A percentile compares a stretch with the other conserved stretches of the same genome.
Conservation (phyloP, 2,888 invertebrate genomes). For the Tiliacea aurago region DNA sequence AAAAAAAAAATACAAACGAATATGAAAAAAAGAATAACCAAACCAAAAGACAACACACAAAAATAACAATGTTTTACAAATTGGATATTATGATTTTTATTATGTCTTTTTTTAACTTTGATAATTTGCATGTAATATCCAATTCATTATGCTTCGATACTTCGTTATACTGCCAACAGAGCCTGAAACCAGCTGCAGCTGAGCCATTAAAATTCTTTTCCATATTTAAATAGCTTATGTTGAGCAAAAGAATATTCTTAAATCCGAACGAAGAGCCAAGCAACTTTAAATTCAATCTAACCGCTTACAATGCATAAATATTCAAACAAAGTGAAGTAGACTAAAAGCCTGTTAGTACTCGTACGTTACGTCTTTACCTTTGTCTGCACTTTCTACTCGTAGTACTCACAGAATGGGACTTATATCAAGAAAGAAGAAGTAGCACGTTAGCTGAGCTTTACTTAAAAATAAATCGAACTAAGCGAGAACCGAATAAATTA, state of each 20-base stretch:
- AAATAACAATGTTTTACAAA: too few species aligned
- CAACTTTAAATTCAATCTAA: conserved; percentile 37
- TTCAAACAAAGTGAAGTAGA: conserved; percentile 22
- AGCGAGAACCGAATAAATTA: background rate
- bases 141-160: too few species aligned
- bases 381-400: conserved; percentile 40
- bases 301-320: conserved; percentile 42
- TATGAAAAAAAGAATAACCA: too few species aligned
- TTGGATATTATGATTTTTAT: too few species aligned
- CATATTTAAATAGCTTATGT: background rate
- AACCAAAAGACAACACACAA: too few species aligned
- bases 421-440: background rate
- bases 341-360: conserved; percentile 7
- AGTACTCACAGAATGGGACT: background rate
- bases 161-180: too few species aligned
- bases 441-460: background rate
- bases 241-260: conserved; percentile 16
- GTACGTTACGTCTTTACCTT: conserved; percentile 6
- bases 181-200: too few species aligned
- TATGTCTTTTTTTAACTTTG: too few species aligned
- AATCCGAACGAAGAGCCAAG: conserved; percentile 7
- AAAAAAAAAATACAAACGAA: too few species aligned
- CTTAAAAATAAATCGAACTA: background rate
- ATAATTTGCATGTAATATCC: too few species aligned
- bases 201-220: background rate